Conservation (phyloP, 2,797 vertebrate species). For the Argentina silus region DNA sequence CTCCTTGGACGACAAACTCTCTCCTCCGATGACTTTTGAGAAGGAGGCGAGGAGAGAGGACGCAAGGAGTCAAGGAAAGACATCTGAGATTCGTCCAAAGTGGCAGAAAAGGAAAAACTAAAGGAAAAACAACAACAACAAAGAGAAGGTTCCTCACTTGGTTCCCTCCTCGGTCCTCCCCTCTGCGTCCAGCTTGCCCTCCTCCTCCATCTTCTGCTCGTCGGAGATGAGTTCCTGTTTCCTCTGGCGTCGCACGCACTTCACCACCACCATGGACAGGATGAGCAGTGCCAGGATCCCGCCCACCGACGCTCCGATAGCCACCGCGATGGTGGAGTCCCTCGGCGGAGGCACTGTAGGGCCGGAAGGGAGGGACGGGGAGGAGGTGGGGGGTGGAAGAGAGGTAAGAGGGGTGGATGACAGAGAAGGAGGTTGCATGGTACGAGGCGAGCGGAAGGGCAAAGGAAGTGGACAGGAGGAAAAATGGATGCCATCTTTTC, state of each 20-base stretch:
- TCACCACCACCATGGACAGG: constrained; percentile 93
- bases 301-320: constrained; percentile 92
- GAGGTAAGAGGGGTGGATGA: background rate
- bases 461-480: background rate
- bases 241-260: constrained; percentile 92
- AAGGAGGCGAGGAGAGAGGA: too few relatives aligned
- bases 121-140: background rate
- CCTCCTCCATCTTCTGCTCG: constrained; percentile 96
- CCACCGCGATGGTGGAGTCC: constrained; percentile 94
- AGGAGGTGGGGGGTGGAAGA: background rate
- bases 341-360: constrained; percentile 86
- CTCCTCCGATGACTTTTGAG: too few relatives aligned
- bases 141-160: constrained; percentile 80
- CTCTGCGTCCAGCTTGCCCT: constrained; percentile 92
- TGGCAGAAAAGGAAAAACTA: too few relatives aligned
- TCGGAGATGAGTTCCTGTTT: constrained; percentile 93
- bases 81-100: too few relatives aligned
- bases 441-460: too few relatives aligned
- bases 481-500: background rate
- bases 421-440: background rate
- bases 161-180: constrained; percentile 87
- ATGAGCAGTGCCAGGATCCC: constrained; percentile 93
- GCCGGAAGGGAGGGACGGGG: constrained; percentile 15
- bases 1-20: too few relatives aligned
- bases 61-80: too few relatives aligned